These are phyloP conservation scores for Amorpha juglandis DNA, from an alignment of 2,888 invertebrate genomes.

Conservation along the genomic window DNA sequence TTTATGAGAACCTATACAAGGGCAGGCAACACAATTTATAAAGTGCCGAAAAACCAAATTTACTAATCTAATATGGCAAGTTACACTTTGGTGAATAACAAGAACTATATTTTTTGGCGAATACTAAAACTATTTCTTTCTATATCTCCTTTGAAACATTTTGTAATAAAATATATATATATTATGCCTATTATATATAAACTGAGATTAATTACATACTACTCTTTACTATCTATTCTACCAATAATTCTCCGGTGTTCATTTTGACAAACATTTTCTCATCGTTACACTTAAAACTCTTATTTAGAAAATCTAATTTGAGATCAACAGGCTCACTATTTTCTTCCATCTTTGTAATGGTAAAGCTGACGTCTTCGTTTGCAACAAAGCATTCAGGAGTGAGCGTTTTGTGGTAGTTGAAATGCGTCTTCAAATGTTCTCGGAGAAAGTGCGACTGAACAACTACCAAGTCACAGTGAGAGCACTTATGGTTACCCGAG, in stretches of 20 bases:
- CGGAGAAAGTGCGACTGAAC: constrained; percentile 89
- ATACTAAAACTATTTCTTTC: constrained; percentile 47
- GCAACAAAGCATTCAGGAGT: constrained; percentile 85
- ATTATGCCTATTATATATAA: too few relatives aligned
- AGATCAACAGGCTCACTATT: constrained; percentile 66
- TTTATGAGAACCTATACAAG: not conserved
- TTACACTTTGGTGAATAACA: constrained; percentile 79
- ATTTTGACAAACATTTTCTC: constrained; percentile 75
- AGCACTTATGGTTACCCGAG: constrained; percentile 87
- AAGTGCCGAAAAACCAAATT: constrained; percentile 44
- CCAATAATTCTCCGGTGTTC: constrained; percentile 70
- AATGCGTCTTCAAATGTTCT: constrained; percentile 92
- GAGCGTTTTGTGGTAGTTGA: constrained; percentile 83
- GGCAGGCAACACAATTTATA: constrained; percentile 5
- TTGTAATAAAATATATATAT: constrained; percentile 31
- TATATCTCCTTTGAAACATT: constrained; percentile 39
- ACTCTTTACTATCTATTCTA: constrained; percentile 38
- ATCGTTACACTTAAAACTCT: constrained; percentile 55
- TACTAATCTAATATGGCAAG: constrained; percentile 80
- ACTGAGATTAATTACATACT: not conserved
- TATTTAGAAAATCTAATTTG: constrained; percentile 65
- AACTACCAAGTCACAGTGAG: constrained; percentile 92
- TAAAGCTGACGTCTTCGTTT: constrained; percentile 85
- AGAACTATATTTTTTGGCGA: constrained; percentile 57
- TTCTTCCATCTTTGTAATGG: constrained; percentile 77